Evolutionary conservation across 1,140 invertebrate species (phyloP), one percentile per base, ranked within the genome.

Genomic region (Oppia nitens): DNA sequence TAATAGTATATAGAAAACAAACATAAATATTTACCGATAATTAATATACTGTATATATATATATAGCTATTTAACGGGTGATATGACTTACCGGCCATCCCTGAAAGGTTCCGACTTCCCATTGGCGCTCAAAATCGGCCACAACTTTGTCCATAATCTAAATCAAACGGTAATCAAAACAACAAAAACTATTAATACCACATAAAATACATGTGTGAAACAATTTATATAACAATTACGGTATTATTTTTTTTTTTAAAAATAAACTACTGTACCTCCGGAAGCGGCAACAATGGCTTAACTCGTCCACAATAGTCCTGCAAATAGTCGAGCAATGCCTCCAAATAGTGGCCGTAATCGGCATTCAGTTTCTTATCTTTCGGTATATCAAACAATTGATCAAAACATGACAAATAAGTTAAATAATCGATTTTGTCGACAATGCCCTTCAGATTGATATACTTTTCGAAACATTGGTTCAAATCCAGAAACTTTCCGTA

Each of bases 401-500:
- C 94, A 71, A 98, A 98, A 52, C 82, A 84, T 52, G 83, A 83
- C 29, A 99, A 70, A 47, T 55, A 60, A n/a, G 58, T 50, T 0
- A 60, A 32, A 52, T 60, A 58, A 60, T 65, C 60, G 21, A 64
- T 56, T 53, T 66, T 73, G 74, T 84, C 83, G 74, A 94, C 89
- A 62, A 97, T 83, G 27, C 91, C 93, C 74, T 98, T 97, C 14
- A 99, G 75, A 71, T 99, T 98, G 3, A 98, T 82, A 68, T 86
- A 99, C 67, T 87, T 89, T 66, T 91, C 87, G 73, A 91, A 97
- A 68, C 90, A 90, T 71, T 93, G 85, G 72, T 98, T 92, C n/a
- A 99, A 77, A 77, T 99, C 96, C 26, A 99, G 76, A 74, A 94
- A 99, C 72, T 93, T 93, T 17, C 96, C 96, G 76, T 97, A 98